Evolutionary conservation across 2,888 invertebrate species (phyloP).

Genomic region (Rhagophthalmus giganteus): DNA sequence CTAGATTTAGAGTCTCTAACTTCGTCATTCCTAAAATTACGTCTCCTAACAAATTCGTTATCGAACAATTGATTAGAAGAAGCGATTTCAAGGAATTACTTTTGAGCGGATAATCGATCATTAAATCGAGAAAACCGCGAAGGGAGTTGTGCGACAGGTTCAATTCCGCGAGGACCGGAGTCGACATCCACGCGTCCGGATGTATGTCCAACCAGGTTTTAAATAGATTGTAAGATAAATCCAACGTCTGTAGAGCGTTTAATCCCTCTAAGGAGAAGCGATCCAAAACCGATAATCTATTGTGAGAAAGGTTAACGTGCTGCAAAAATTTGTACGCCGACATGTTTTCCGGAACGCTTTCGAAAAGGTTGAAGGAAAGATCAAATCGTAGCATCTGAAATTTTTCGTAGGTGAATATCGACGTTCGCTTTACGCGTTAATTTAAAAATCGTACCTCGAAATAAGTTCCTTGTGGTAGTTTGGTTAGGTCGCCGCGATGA

Average conservation of each 20-base stretch:
- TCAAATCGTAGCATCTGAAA: slow-evolving; percentile 67
- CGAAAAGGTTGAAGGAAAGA: slow-evolving; percentile 66
- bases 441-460: too few relatives aligned
- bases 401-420: slow-evolving; percentile 22
- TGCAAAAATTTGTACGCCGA: slow-evolving; percentile 58
- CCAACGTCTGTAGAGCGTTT: slow-evolving; percentile 61
- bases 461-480: slow-evolving; percentile 54
- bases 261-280: slow-evolving; percentile 58
- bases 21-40: slow-evolving; percentile 59
- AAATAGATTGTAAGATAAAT: slow-evolving; percentile 67
- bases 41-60: slow-evolving; percentile 59
- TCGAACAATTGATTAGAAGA: slow-evolving; percentile 65
- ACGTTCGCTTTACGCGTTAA: background rate
- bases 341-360: slow-evolving; percentile 60
- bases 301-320: slow-evolving; percentile 58
- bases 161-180: slow-evolving; percentile 61
- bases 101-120: slow-evolving; percentile 57
- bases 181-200: slow-evolving; percentile 58
- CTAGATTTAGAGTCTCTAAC: slow-evolving; percentile 59
- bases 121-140: slow-evolving; percentile 38
- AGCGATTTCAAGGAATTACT: slow-evolving; percentile 63
- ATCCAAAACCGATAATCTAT: slow-evolving; percentile 42
- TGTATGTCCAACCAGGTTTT: slow-evolving; percentile 61
- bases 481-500: slow-evolving; percentile 42
- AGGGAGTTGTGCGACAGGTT: slow-evolving; percentile 69